These are phyloP conservation scores for Onychomys torridus DNA, from an alignment of 2,797 vertebrate species.

Conservation along the genomic window DNA sequence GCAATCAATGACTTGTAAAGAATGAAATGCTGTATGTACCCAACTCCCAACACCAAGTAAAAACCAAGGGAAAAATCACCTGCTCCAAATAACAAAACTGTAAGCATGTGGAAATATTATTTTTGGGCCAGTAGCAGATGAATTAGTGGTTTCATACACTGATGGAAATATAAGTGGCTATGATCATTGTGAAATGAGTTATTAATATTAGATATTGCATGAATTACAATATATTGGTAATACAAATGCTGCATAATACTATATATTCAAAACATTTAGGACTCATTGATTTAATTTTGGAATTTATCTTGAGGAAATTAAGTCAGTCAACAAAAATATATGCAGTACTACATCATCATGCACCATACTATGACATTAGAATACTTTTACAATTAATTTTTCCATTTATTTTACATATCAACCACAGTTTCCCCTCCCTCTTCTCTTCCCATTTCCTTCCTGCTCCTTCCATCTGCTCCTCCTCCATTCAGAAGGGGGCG, in stretches of 20 bases:
- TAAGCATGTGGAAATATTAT: not conserved
- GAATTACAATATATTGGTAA: not conserved
- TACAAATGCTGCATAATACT: not conserved
- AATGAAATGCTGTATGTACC: not conserved
- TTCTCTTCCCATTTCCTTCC: too few species aligned
- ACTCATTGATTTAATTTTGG: not conserved
- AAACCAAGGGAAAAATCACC: not conserved
- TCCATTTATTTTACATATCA: too few species aligned
- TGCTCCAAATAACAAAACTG: not conserved
- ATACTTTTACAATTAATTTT: too few species aligned
- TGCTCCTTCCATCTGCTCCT: too few species aligned
- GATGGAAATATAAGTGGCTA: not conserved
- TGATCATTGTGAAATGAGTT: not conserved
- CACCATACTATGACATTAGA: not conserved
- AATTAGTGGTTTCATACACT: not conserved
- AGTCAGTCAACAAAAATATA: not conserved
- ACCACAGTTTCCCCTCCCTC: too few species aligned
- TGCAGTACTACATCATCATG: not conserved
- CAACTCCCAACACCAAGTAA: not conserved
- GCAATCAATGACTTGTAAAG: not conserved
- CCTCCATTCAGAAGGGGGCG: too few species aligned
- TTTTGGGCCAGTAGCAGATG: not conserved
- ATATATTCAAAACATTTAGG: not conserved
- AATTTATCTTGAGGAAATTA: not conserved
- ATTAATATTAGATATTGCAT: not conserved